These are phyloP conservation scores for Zaprionus capensis DNA, from an alignment of 1,140 invertebrate species.

Conservation along the genomic window DNA sequence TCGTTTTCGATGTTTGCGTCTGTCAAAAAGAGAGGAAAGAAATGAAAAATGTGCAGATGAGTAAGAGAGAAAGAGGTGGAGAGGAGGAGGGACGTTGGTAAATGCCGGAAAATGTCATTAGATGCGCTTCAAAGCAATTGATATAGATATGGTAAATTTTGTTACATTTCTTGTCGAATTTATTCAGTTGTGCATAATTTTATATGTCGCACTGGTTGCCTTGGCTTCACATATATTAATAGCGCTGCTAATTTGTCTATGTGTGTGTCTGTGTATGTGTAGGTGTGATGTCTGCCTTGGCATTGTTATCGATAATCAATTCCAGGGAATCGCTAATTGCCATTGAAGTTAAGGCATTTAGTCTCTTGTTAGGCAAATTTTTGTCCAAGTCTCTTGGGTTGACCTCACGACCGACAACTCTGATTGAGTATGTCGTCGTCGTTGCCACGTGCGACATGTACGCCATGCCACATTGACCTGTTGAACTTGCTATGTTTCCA, in stretches of 20 bases:
- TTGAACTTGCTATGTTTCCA: constrained; percentile 37
- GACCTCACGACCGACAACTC: not conserved
- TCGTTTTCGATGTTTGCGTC: constrained; percentile 70
- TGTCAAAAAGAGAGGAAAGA: constrained; percentile 11
- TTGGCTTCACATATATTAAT: not conserved
- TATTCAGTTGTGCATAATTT: not conserved
- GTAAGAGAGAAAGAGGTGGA: not conserved
- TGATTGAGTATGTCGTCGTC: not conserved
- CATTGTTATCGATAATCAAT: not conserved
- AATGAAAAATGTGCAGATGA: not conserved
- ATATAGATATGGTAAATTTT: not conserved
- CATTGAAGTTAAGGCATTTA: constrained; percentile 14
- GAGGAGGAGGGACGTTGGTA: not conserved
- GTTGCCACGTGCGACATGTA: not conserved
- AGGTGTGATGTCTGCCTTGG: not conserved
- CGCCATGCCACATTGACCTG: constrained; percentile 23
- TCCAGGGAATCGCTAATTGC: constrained; percentile 21
- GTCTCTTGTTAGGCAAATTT: not conserved
- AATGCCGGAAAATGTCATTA: constrained; percentile 17
- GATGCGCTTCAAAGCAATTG: constrained; percentile 11
- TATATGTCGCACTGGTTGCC: not conserved
- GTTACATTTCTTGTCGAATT: not conserved
- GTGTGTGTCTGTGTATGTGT: not conserved
- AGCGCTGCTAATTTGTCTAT: not conserved
- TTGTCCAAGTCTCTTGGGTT: not conserved